Evolutionary conservation across 2,797 vertebrate genomes (phyloP), one percentile per base, ranked within the genome.

Genomic region (Heterohyrax brucei): DNA sequence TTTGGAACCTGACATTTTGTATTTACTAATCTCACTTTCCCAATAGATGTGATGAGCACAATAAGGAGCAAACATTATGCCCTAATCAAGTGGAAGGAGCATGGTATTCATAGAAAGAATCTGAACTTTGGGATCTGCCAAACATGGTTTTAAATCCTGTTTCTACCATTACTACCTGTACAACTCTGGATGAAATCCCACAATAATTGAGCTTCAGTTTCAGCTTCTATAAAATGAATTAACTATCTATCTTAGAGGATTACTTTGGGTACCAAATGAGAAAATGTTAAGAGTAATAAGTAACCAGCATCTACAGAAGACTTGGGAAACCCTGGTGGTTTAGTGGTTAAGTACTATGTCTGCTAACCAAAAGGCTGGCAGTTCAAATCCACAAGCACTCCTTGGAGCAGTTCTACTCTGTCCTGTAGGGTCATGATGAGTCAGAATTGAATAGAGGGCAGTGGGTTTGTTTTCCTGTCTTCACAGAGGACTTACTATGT

Each of bases 201-300:
- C 14, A 75, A 6, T n/a, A 87, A 44, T n/a, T 88, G 13, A 81
- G 56, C 68, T 64, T 81, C 56, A 46, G 68, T 87, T 75, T 93
- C 44, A 82, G 75, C 26, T 30, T 66, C 68, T 10, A 82, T n/a
- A 70, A 53, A 81, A 75, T 64, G 13, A 62, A 87, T 75, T 87
- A 73, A 87, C 50, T 24, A 46, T 72, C 12, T 70, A 56, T 30
- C 73, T 33, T 19, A 22, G 39, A n/a, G 28, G 48, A 28, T 62
- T 76, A 80, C 33, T 5, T 59, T 72, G 50, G 24, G 26, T 59
- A 53, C 62, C 81, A 26, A 93, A 56, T 46, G 59, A 93, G 46
- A 75, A 81, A 88, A 82, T 62, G 19, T 61, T 73, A 24, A 21
- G 33, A 73, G 19, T 10, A 21, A 73, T 73, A 73, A 73, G 10